Base-by-base conservation (phyloP, 2,888 invertebrate genomes). In the Epirrita christyi region DNA sequence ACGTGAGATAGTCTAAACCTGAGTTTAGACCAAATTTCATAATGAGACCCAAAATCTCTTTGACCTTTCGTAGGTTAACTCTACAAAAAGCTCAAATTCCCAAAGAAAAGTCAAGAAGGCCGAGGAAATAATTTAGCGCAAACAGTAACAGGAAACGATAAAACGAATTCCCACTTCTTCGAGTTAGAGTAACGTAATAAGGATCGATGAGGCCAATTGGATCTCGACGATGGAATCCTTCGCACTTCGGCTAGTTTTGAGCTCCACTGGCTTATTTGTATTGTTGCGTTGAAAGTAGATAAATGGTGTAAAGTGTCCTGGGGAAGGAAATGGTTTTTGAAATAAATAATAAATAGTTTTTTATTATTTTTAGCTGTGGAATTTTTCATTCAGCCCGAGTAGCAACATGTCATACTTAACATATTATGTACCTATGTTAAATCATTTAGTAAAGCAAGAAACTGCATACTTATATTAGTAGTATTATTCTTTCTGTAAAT, bases 141-240 rank as follows among this genome's bases (percentile, higher is more conserved):
- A 68, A 73, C 55, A 54, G 63, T 57, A 68, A 72, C 55, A 67
- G 63, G 64, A 69, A 68, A 69, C 72, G 68, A 67, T 71, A 71
- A 72, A 64, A 63, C 51, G 66, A 63, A 59, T 67, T 63, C 59
- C 63, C 64, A 58, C 59, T 61, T 62, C 62, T 45, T 44, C 54
- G 50, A 49, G 57, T 54, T 56, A 48, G 62, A 58, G 68, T 77
- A 81, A 79, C 70, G 67, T 71, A 76, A 78, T 81, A 81, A 75
- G 72, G 66, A 72, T 77, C 69, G 71, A 71, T 68, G 70, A 66
- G 71, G 73, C 68, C 76, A 76, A 79, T 81, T 74, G 72, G 71
- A 73, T 70, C 60, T 53, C 65, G 61, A 63, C 67, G 57, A 63
- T 59, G 53, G 62, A 55, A 59, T 21, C 68, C 55, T 54, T 60